Conservation (phyloP, 2,797 vertebrate species). For the Phrynocephalus forsythii region DNA sequence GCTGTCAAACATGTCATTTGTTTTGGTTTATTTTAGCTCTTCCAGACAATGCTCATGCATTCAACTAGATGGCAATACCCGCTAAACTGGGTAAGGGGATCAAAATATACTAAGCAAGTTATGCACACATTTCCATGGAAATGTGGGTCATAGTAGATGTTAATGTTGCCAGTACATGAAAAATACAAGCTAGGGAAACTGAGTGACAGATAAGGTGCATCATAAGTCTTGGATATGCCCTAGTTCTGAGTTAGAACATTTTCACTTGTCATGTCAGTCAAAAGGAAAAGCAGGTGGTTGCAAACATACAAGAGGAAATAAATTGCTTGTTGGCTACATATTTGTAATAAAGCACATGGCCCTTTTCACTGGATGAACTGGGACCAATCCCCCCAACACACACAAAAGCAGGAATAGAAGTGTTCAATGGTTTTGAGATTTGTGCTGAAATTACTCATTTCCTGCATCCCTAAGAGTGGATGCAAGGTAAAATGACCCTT, state of each 20-base stretch:
- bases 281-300: not conserved
- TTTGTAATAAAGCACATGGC: not conserved
- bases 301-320: not conserved
- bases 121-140: constrained; percentile 1
- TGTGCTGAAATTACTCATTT: no score
- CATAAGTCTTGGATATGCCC: not conserved
- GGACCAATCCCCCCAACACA: not conserved
- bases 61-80: not conserved
- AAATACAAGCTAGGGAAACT: not conserved
- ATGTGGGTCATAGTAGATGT: constrained; percentile 2
- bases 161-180: not conserved
- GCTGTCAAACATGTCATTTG: not conserved
- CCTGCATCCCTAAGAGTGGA: no score
- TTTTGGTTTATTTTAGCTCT: not conserved
- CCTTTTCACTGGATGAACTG: not conserved
- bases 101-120: constrained; percentile 5
- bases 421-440: no score
- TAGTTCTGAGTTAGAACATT: not conserved
- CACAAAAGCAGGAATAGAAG: no score
- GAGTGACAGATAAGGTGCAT: not conserved
- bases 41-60: not conserved
- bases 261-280: constrained; percentile 2
- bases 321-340: not conserved
- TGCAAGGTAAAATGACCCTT: no score
- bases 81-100: not conserved